Percentiles rank a stretch among this genome's conserved stretches.
Conservation (phyloP, 2,888 invertebrate genomes). For the Habrosyne pyritoides region DNA sequence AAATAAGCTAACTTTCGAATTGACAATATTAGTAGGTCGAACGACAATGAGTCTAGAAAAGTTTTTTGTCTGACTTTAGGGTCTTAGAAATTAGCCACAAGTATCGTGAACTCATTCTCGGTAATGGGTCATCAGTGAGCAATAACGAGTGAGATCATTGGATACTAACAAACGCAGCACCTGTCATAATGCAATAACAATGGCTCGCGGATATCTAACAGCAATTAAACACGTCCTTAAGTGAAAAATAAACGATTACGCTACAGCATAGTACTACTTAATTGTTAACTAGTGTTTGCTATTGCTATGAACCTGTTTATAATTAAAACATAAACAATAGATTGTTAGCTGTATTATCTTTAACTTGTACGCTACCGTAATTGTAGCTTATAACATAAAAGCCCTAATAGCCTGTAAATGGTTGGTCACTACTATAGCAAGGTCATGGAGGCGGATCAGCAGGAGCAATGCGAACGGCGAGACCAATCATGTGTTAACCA, state of each 20-base stretch:
- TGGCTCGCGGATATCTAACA: constrained; percentile 48
- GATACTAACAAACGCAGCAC: constrained; percentile 44
- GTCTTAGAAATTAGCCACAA: constrained; percentile 39
- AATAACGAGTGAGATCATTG: constrained; percentile 74
- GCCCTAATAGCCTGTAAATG: not conserved
- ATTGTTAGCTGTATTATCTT: constrained; percentile 1
- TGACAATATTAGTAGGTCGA: too few species aligned
- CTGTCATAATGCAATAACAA: constrained; percentile 47
- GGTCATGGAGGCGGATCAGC: not conserved
- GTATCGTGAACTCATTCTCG: constrained; percentile 62
- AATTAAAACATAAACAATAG: constrained; percentile 6
- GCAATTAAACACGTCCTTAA: constrained; percentile 39
- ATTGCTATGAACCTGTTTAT: constrained; percentile 20
- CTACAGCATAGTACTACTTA: constrained; percentile 12
- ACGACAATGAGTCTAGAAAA: not conserved
- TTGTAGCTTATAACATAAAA: not conserved
- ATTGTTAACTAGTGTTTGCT: constrained; percentile 23
- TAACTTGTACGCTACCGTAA: not conserved
- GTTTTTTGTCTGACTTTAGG: not conserved
- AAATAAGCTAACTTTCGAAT: too few species aligned
- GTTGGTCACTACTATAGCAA: not conserved
- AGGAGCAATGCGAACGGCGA: too few species aligned
- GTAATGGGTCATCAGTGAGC: constrained; percentile 74
- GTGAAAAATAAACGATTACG: constrained; percentile 39
- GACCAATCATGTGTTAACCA: too few species aligned